These are phyloP conservation scores for Megalops atlanticus DNA, from an alignment of 2,113 vertebrate genomes.

Conservation along the genomic window DNA sequence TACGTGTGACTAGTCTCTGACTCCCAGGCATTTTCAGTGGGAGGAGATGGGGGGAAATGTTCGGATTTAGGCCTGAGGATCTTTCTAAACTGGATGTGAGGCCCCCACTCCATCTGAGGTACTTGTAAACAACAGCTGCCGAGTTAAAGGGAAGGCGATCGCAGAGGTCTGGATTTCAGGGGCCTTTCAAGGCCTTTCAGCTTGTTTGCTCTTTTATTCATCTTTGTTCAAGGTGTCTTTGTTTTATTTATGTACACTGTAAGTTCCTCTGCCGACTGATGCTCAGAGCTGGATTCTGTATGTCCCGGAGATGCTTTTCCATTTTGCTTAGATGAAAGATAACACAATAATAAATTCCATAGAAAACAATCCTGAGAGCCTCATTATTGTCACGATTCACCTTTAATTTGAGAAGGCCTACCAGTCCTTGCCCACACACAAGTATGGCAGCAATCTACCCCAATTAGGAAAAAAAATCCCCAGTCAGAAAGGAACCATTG, in stretches of 20 bases:
- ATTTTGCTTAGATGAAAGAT: no score
- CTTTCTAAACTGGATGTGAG: neutral
- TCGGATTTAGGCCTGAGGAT: neutral
- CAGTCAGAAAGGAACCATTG: neutral
- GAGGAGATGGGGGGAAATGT: no score
- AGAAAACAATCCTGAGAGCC: no score
- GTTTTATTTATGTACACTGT: constrained; percentile 12
- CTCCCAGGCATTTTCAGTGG: no score
- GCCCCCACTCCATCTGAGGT: neutral
- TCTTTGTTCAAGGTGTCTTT: neutral
- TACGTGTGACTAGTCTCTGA: no score
- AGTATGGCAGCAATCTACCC: no score
- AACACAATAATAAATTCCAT: no score
- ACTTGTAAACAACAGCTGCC: neutral
- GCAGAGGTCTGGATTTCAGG: neutral
- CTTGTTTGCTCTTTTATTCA: neutral
- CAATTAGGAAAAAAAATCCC: no score
- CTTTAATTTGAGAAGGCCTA: no score
- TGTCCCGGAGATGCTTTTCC: neutral
- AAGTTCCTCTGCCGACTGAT: neutral
- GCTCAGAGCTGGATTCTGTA: constrained; percentile 12
- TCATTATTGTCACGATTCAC: no score
- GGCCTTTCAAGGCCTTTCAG: neutral
- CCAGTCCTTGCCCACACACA: no score
- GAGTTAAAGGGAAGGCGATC: neutral